Percentiles rank a stretch among this genome's conserved stretches.
Conservation (phyloP, 2,113 vertebrate genomes). For the Puma concolor region DNA sequence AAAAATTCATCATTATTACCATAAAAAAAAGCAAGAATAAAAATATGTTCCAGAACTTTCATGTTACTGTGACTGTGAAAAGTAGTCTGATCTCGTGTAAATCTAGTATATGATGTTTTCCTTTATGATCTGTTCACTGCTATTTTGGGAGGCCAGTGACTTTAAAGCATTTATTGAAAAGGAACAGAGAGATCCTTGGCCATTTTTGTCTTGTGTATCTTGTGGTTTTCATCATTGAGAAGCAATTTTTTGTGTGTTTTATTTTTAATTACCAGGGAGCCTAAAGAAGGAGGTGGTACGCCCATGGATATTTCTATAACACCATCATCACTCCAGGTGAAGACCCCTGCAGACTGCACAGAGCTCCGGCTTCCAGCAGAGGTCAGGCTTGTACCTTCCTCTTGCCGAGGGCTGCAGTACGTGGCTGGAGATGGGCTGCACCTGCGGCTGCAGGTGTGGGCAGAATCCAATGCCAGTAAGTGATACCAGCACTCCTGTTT, state of each 20-base stretch:
- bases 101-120: not conserved
- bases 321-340: conserved; percentile 83
- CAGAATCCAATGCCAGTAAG: conserved; percentile 80
- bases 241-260: conserved; percentile 33
- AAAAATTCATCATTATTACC: conserved; percentile 4
- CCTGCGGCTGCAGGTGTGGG: conserved; percentile 86
- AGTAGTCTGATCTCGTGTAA: not conserved
- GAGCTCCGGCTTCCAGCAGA: conserved; percentile 86
- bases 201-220: not conserved
- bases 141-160: not conserved
- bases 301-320: conserved; percentile 84
- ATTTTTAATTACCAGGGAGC: conserved; percentile 82
- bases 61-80: not conserved
- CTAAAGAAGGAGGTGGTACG: conserved; percentile 69
- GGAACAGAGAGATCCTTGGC: not conserved
- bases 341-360: conserved; percentile 73
- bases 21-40: not conserved
- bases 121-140: not conserved
- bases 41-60: not conserved
- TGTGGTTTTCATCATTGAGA: not conserved
- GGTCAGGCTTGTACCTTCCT: conserved; percentile 88
- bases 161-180: not conserved
- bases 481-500: not conserved
- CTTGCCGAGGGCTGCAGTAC: conserved; percentile 85
- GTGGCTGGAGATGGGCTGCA: conserved; percentile 89